Base-by-base conservation (phyloP, 2,113 vertebrate genomes). In the Poicephalus meyeri region DNA sequence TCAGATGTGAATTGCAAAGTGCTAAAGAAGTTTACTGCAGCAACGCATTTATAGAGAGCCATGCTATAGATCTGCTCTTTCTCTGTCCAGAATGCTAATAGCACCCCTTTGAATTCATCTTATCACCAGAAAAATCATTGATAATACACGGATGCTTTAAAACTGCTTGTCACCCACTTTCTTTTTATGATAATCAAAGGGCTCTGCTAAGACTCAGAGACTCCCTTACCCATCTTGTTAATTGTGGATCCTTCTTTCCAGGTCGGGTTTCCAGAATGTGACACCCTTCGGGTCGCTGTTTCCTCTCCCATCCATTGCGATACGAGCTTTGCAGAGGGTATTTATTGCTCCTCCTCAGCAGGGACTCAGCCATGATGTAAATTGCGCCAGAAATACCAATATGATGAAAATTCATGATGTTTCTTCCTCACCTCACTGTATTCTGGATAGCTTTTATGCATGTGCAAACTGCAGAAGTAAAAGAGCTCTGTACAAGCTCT, bases 1-100 rank as follows among this genome's bases (percentile, higher is more conserved):
- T 95, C 94, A 95, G 92, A 86, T 91, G 95, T 96, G 95, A 97
- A 94, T 94, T 96, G 86, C 88, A 95, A 95, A 96, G 94, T 56
- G 86, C 89, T 96, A 33, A 56, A 74, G 88, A 91, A 91, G 93
- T 96, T 95, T 97, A 93, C 83, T 91, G 91, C 91, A 89, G 94
- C 58, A 71, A 69, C 0, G 29, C 78, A 92, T 91, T 95, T 96
- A 82, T 79, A 71, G 82, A 94, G 87, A 85, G 44, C 44, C 2
- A 3, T 25, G 89, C 74, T 86, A 90, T 77, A 73, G 97, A 92
- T 92, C 94, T 70, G 79, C 66, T 86, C 50, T 58, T 52, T 89
- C 80, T 50, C 69, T 89, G 83, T 71, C 68, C 46, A 66, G 93
- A 93, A 94, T 94, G 91, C 84, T 79, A 93, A 92, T 35, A 19